Percentiles rank a stretch among this genome's conserved stretches.
Evolutionary conservation across 2,888 invertebrate species (phyloP).

Genomic region (Pocota personata): DNA sequence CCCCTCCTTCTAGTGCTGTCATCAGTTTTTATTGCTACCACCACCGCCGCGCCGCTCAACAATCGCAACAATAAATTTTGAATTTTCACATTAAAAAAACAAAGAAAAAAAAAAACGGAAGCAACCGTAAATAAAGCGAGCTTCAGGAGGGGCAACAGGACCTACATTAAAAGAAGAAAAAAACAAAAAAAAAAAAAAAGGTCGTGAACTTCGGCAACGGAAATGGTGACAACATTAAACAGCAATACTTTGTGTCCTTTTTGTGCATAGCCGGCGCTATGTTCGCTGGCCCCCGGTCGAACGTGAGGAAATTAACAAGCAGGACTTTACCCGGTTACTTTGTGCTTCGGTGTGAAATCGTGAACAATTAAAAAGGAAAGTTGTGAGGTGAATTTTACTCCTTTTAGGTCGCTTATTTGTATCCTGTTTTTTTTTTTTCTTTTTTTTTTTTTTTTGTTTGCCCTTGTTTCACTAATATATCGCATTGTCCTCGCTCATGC

Average conservation of each 20-base stretch:
- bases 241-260: constrained; percentile 65
- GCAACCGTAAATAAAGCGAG: constrained; percentile 11
- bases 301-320: constrained; percentile 70
- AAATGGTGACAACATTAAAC: constrained; percentile 72
- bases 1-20: constrained; percentile 33
- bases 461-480: constrained; percentile 27
- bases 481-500: constrained; percentile 7
- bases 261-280: constrained; percentile 13
- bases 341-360: constrained; percentile 69
- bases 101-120: constrained; percentile 17
- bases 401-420: constrained; percentile 57
- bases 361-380: constrained; percentile 67
- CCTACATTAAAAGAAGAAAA: constrained; percentile 15
- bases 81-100: constrained; percentile 60
- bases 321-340: constrained; percentile 35
- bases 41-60: neutral
- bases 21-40: constrained; percentile 57
- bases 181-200: constrained; percentile 40
- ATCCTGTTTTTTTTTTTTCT: constrained; percentile 19
- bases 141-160: constrained; percentile 21
- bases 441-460: neutral
- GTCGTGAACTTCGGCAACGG: constrained; percentile 57
- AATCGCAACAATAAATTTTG: constrained; percentile 66
- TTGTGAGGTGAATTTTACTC: constrained; percentile 49
- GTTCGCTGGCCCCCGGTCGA: constrained; percentile 36